Percentiles rank a stretch among this genome's conserved stretches.
Evolutionary conservation across 2,888 invertebrate genomes (phyloP).

Genomic region (Drosophila testacea): DNA sequence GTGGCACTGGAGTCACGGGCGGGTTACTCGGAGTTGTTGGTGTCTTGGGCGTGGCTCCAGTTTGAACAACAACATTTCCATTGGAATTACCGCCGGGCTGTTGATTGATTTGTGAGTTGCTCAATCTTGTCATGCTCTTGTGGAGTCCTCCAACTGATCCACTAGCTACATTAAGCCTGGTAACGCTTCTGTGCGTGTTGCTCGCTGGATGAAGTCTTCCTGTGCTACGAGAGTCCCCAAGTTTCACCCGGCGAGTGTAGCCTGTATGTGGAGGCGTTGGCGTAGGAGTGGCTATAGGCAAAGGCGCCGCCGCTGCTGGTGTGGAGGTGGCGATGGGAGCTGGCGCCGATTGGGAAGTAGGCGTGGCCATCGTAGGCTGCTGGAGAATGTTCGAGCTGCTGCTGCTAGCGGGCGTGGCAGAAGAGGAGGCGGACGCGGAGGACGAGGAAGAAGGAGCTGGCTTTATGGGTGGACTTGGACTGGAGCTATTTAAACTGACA

Average conservation of each 20-base stretch:
- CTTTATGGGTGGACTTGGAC: constrained; percentile 76
- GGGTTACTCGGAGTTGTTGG: constrained; percentile 75
- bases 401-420: constrained; percentile 42
- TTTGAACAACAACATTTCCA: constrained; percentile 83
- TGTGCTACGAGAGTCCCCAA: constrained; percentile 91
- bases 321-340: constrained; percentile 57
- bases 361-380: constrained; percentile 37
- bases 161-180: constrained; percentile 90
- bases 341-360: constrained; percentile 43
- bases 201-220: constrained; percentile 89
- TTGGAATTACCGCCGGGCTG: constrained; percentile 85
- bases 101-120: constrained; percentile 91
- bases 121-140: constrained; percentile 93
- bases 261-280: constrained; percentile 84
- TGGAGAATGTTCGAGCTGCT: constrained; percentile 33
- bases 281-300: constrained; percentile 61
- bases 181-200: constrained; percentile 92
- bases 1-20: constrained; percentile 84
- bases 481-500: constrained; percentile 89
- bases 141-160: constrained; percentile 92
- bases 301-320: constrained; percentile 37
- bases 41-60: constrained; percentile 77
- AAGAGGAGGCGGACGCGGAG: constrained; percentile 34
- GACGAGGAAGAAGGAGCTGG: constrained; percentile 62
- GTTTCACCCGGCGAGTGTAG: constrained; percentile 88